These are phyloP conservation scores for Meloe dianella DNA, from an alignment of 2,888 invertebrate genomes.

Conservation along the genomic window DNA sequence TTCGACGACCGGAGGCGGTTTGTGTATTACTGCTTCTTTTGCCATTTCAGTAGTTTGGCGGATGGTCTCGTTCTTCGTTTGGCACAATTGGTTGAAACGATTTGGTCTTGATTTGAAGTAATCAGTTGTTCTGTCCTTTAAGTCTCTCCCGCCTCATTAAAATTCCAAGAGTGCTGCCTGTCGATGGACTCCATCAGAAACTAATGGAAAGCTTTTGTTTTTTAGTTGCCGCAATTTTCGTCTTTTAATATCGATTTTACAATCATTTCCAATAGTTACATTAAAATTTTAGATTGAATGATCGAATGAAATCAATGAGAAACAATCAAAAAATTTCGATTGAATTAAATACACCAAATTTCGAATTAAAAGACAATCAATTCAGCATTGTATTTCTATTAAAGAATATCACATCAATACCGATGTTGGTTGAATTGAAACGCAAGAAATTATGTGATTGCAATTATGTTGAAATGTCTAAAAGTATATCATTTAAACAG, in stretches of 20 bases:
- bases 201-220: too few relatives aligned
- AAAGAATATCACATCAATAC: conserved; percentile 48
- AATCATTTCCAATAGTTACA: too few relatives aligned
- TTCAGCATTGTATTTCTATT: conserved; percentile 49
- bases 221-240: too few relatives aligned
- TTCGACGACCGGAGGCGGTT: too few relatives aligned
- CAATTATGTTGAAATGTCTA: conserved; percentile 38
- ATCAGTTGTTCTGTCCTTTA: too few relatives aligned
- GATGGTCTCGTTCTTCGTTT: too few relatives aligned
- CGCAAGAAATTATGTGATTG: conserved; percentile 55
- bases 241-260: too few relatives aligned
- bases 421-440: conserved; percentile 47
- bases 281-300: conserved; percentile 52
- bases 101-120: neutral
- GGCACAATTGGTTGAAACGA: neutral
- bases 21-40: too few relatives aligned
- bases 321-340: conserved; percentile 34
- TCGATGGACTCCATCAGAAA: too few relatives aligned
- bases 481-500: conserved; percentile 46
- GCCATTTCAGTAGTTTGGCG: too few relatives aligned
- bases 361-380: conserved; percentile 42
- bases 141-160: too few relatives aligned
- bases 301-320: conserved; percentile 41
- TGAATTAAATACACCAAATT: conserved; percentile 49
- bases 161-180: too few relatives aligned